Evolutionary conservation across 2,888 invertebrate genomes (phyloP), one percentile per base, ranked within the genome.

Genomic region (Linnaemya vulpina): DNA sequence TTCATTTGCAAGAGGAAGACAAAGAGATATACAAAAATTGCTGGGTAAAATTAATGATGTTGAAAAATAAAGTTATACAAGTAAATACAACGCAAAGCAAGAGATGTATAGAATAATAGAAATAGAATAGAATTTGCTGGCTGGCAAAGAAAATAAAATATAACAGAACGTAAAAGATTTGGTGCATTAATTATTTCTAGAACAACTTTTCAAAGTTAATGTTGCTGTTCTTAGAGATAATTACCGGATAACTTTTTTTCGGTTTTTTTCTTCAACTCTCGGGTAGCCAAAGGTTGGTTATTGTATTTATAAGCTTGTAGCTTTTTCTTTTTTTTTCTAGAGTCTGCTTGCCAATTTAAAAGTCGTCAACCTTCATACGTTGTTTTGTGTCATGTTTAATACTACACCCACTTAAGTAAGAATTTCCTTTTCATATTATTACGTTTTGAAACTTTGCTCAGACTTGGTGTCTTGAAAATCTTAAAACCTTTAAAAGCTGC

Each of bases 281-380:
- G 15, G 68, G 20, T 22, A 49, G 75, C 7, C 51, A 63, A 30
- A 74, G 35, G 35, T 60, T 60, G 46, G 35, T 68, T 35, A 9
- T 43, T 22, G 51, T 74, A 53, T 63, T 43, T 43, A 65, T 43
- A 75, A 53, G 53, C 74, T 75, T 75, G 51, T 51, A 38, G 17
- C 35, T 67, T 58, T 30, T 70, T 35, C 0, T 15, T 38, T 62
- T 67, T 60, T 17, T 55, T 58, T 22, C 11, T 76, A 17, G 58
- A n/a, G 17, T 76, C 43, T 58, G 17, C 46, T 76, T 80, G 55
- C 46, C 73, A 80, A 81, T 81, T 81, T 78, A 82, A 85, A 85
- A 85, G 85, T 85, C 85, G 85, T 82, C 82, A 85, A 85, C 85
- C 85, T 85, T 85, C 85, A 82, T 75, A 75, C 65, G 85, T 73